Base-by-base conservation (phyloP, 1,140 invertebrate species). In the Macrocentrus cingulum region DNA sequence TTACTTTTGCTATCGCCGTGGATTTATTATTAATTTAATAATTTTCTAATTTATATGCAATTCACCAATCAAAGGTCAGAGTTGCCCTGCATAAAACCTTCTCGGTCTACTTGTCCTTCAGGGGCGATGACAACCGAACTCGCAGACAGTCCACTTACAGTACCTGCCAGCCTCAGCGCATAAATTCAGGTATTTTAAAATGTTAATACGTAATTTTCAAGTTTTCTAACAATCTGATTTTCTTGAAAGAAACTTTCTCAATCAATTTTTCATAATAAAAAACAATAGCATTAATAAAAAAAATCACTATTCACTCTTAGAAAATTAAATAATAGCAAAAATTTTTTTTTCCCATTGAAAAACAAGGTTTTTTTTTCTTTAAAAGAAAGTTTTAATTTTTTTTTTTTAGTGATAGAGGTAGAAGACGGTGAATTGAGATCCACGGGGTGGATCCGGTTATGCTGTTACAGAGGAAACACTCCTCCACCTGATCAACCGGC, bases 21-120 rank as follows among this genome's bases (percentile, higher is more conserved):
- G 16, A 13, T 44, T 50, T 55, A 50, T 18, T 42, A 20, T n/a
- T n/a, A n/a, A n/a, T n/a, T n/a, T n/a, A n/a, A 29, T 29, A 16
- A 45, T 44, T n/a, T n/a, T n/a, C n/a, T n/a, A n/a, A n/a, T n/a
- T n/a, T n/a, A 23, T 25, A 16, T 23, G 19, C 6, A 54, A 32
- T 56, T 63, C 32, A 23, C 44, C 37, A 9, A 53, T 32, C 22
- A 11, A 48, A 85, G 84, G 84, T 85, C 2, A 76, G 81, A 56
- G 64, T 82, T 9, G 83, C 81, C 5, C 62, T 85, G 58, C 69
- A 80, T n/a, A 85, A 85, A 68, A 83, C 81, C 8, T 70, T 85
- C 19, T 79, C 80, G 19, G 79, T 82, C 0, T 84, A 84, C 57
- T 72, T 84, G 61, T 83, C 82, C 0, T 66, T 81, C 15, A 75